Evolutionary conservation across 2,113 vertebrate genomes (phyloP), one percentile per base, ranked within the genome.

Genomic region (Bubo bubo): DNA sequence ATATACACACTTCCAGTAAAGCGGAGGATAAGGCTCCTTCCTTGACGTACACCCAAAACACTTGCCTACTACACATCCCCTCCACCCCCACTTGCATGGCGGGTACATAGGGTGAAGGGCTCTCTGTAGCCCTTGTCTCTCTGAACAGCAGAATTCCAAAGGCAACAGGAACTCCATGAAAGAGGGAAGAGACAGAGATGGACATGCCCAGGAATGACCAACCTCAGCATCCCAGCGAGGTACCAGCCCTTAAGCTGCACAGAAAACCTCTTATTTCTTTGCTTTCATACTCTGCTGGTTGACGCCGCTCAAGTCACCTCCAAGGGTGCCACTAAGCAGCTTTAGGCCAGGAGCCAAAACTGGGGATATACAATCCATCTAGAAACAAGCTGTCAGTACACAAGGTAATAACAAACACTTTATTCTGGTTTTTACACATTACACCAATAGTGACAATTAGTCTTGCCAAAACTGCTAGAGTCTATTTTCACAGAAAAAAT

Each of bases 31-130:
- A 49, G 66, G 59, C 28, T 85, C 50, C 16, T 71, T 80, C 63
- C 52, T 37, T 41, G 56, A 53, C 0, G 1, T 22, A 30, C 4
- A 30, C 8, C 56, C 62, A 17, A 12, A 55, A 35, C 1, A 3
- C 47, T 12, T 45, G 53, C 59, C 53, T 50, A 24, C 17, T 53
- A 13, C 41, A 28, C 60, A 14, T 23, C 28, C 64, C 21, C 30
- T 66, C 27, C 27, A 26, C 4, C 19, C 20, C 23, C 7, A 2
- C 15, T 30, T 71, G 37, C 24, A 30, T 0, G 1, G 49, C 16
- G 41, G 6, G 45, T 19, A 37, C 32, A 15, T 3, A 53, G 14
- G 11, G 56, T 20, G n/a, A 71, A 70, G 74, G 55, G 26, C 15
- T 70, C 26, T 72, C 39, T 3, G 2, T 11, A 70, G 41, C 43